Base-by-base conservation (phyloP, 2,888 invertebrate species). In the Heliconius ethilla region DNA sequence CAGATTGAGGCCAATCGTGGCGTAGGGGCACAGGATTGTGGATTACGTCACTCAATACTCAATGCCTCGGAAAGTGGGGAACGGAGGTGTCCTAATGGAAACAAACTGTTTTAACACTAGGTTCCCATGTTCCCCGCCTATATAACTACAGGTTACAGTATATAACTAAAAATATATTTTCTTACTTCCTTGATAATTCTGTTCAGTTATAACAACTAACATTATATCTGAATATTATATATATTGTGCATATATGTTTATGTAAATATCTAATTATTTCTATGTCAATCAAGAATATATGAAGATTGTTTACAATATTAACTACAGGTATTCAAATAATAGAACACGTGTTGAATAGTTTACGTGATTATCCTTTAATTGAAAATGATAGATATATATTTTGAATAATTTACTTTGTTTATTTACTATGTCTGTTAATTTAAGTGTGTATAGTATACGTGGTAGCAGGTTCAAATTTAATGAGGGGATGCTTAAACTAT, bases 291-390 rank as follows among this genome's bases (percentile, higher is more conserved):
- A 63, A 27, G 63, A 25, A 63, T 27, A 27, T 63, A 72, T 72
- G 59, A 72, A 72, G 59, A 22, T 59, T 72, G 70, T 70, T 70
- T 59, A 70, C 51, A 6, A 22, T 45, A 70, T 40, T 70, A 76
- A 63, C 62, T 63, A 45, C 33, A 10, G 62, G 51, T 69, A 40
- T 70, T 45, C 76, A 70, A 63, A 62, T 45, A 76, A 70, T 76
- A 33, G 70, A 51, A 70, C 70, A 45, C 7, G 11, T 70, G 40
- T 70, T 11, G 63, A 70, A 37, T 55, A 55, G 13, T 37, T 63
- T 72, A n/a, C 33, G 59, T 33, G 33, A 59, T 59, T 72, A 72
- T 33, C 33, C 25, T 59, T 25, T 33, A 72, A 37, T 25, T 37
- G 13, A 15, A 15, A 13, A 40, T 69, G 40, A 40, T 59, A 59